Evolutionary conservation across 2,113 vertebrate genomes (phyloP).

Genomic region (Sebastes fasciatus): DNA sequence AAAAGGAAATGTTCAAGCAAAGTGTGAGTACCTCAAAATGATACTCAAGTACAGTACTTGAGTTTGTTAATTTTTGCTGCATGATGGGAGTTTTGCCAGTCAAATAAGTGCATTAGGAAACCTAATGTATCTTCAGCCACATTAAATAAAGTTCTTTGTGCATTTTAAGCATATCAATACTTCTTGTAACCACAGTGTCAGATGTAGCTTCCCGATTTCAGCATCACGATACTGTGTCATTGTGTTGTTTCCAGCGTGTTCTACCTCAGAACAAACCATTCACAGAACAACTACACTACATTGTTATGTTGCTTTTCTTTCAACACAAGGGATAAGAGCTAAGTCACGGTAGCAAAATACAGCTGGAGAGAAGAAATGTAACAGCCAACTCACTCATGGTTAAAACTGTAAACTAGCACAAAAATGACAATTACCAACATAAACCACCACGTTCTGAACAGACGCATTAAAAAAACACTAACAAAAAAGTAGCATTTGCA

Average conservation of each 20-base stretch:
- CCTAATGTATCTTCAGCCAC: not conserved
- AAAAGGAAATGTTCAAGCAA: not conserved
- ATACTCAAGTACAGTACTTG: too few relatives aligned
- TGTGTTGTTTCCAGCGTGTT: not conserved
- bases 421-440: not conserved
- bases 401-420: too few relatives aligned
- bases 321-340: too few relatives aligned
- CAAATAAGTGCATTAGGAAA: not conserved
- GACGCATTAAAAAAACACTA: too few relatives aligned
- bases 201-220: not conserved
- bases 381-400: too few relatives aligned
- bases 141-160: not conserved
- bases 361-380: too few relatives aligned
- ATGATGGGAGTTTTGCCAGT: not conserved
- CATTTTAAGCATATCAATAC: not conserved
- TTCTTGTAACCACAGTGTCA: not conserved
- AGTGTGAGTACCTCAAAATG: too few relatives aligned
- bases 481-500: too few relatives aligned
- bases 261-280: conserved; percentile 32
- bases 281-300: conserved; percentile 16
- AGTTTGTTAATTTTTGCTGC: not conserved
- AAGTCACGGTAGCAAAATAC: too few relatives aligned
- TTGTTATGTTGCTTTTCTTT: conserved; percentile 28
- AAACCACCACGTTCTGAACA: not conserved
- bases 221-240: not conserved